Conservation (phyloP, 2,888 invertebrate species). For the Cremastobaeus sp. region DNA sequence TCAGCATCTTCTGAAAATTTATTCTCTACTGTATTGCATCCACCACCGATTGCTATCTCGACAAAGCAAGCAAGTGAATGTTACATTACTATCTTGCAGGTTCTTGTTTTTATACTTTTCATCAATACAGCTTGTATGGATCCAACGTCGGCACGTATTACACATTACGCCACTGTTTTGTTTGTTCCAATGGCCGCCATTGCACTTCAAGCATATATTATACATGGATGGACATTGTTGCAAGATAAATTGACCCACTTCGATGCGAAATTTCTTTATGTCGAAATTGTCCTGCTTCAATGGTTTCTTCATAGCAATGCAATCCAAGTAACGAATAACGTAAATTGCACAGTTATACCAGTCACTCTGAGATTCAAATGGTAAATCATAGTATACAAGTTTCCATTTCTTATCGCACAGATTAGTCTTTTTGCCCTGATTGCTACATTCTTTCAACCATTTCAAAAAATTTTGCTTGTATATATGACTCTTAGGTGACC, state of each 20-base stretch:
- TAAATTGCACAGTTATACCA: slow-evolving; percentile 5
- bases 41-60: too few species aligned
- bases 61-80: too few species aligned
- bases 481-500: too few species aligned
- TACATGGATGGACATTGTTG: not conserved
- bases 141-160: slow-evolving; percentile 6
- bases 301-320: not conserved
- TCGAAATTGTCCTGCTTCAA: not conserved
- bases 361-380: not conserved
- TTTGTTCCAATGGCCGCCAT: too few species aligned
- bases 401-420: slow-evolving; percentile 8
- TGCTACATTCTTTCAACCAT: too few species aligned
- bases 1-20: too few species aligned
- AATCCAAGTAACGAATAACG: slow-evolving; percentile 3
- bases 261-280: too few species aligned
- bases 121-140: slow-evolving; percentile 4
- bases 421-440: not conserved
- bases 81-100: too few species aligned
- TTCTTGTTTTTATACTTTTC: too few species aligned
- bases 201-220: not conserved
- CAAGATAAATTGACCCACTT: too few species aligned
- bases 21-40: too few species aligned
- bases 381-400: not conserved
- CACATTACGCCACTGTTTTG: not conserved
- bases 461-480: too few species aligned